phyloP scores from a whole-genome alignment of 1,140 invertebrate species.

The Charaxes varanes region DNA sequence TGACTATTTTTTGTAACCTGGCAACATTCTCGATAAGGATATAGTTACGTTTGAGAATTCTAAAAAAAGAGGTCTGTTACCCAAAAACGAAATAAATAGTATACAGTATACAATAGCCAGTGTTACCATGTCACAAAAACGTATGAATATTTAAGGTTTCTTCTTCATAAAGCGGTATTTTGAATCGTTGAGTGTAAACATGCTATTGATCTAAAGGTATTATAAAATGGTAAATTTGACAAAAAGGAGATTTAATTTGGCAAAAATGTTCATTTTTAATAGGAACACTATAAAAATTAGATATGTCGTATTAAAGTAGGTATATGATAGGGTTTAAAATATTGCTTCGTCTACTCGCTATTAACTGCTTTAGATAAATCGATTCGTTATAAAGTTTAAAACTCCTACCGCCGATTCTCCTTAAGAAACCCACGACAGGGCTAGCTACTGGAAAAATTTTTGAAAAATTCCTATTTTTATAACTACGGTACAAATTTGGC shows the following conservation, averaged over 20 bases:
- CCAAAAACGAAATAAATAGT: background rate
- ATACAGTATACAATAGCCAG: background rate
- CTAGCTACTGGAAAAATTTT: conserved; percentile 54
- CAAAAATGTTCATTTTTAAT: conserved; percentile 25
- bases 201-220: conserved; percentile 17
- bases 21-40: conserved; percentile 13
- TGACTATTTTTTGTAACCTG: conserved; percentile 1
- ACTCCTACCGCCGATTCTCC: conserved; percentile 37
- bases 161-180: background rate
- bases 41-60: background rate
- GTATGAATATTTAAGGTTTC: conserved; percentile 1
- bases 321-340: conserved; percentile 40
- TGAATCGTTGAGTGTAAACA: background rate
- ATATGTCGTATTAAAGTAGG: conserved; percentile 45
- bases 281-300: conserved; percentile 57
- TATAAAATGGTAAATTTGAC: conserved; percentile 34
- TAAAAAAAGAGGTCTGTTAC: background rate
- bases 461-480: conserved; percentile 47
- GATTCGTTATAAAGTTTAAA: conserved; percentile 41
- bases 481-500: conserved; percentile 61
- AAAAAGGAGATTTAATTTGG: conserved; percentile 41
- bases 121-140: conserved; percentile 10
- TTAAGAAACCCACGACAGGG: conserved; percentile 35
- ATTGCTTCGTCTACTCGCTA: conserved; percentile 63
- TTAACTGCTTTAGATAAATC: conserved; percentile 44